Conservation (phyloP, 2,113 vertebrate species). For the Scytalopus superciliaris region DNA sequence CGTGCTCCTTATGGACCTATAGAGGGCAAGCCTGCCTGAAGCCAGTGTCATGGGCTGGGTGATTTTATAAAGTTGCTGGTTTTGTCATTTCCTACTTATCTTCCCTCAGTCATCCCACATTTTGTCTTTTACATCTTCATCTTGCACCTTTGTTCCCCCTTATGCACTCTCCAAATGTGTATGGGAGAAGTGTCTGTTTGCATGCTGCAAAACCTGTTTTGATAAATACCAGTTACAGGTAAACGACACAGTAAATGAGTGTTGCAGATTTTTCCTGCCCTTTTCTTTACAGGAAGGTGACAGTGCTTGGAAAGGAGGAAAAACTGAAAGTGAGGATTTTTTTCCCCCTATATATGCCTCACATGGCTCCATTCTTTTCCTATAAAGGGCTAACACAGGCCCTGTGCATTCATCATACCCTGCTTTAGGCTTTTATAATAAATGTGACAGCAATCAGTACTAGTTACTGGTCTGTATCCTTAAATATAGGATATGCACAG, state of each 20-base stretch:
- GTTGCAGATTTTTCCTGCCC: conserved; percentile 13
- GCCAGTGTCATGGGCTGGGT: not conserved
- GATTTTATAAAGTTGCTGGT: not conserved
- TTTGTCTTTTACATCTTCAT: not conserved
- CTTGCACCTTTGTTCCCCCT: not conserved
- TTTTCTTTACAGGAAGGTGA: not conserved
- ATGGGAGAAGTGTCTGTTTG: conserved; percentile 34
- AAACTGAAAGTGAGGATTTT: not conserved
- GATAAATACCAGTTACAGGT: conserved; percentile 55
- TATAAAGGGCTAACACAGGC: not conserved
- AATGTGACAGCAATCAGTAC: not conserved
- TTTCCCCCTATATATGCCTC: not conserved
- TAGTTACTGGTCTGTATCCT: not conserved
- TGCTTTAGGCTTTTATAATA: not conserved
- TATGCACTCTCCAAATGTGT: not conserved
- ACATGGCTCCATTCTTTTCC: not conserved
- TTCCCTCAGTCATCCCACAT: not conserved
- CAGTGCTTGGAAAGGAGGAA: not conserved
- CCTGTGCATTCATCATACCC: not conserved
- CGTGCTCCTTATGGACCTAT: not conserved
- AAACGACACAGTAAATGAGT: conserved; percentile 28
- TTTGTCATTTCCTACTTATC: not conserved
- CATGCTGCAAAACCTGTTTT: conserved; percentile 22
- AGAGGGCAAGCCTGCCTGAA: not conserved
- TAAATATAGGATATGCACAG: not conserved